phyloP scores from a whole-genome alignment of 2,888 invertebrate genomes.

The Agonopterix heracliana region DNA sequence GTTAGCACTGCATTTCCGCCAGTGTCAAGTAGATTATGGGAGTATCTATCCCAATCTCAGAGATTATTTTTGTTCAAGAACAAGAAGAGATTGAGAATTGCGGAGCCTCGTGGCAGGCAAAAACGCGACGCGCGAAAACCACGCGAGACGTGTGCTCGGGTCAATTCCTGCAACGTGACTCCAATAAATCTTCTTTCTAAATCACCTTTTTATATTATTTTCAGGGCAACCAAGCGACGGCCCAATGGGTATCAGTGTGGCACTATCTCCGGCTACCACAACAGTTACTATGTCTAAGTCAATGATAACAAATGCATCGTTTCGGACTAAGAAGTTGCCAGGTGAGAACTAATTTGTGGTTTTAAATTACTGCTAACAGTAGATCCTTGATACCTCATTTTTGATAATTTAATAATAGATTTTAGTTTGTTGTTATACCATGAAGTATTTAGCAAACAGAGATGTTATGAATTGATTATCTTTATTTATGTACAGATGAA shows the following conservation, averaged over 20 bases:
- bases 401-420: not conserved
- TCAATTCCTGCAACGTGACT: too few species aligned
- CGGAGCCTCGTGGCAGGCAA: too few species aligned
- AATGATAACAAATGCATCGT: constrained; percentile 98
- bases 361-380: not conserved
- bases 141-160: too few species aligned
- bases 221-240: constrained; percentile 86
- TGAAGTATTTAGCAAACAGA: not conserved
- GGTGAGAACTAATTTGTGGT: constrained; percentile 68
- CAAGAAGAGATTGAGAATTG: too few species aligned
- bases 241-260: constrained; percentile 88
- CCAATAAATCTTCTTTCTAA: not conserved
- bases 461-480: constrained; percentile 3
- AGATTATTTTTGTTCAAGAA: too few species aligned
- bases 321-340: constrained; percentile 97
- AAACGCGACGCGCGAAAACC: too few species aligned
- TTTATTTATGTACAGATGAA: constrained; percentile 47
- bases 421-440: constrained; percentile 1
- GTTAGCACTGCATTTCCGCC: too few species aligned
- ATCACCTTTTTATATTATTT: constrained; percentile 15
- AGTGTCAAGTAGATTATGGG: too few species aligned
- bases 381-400: not conserved
- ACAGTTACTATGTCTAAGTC: constrained; percentile 90
- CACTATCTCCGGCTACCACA: constrained; percentile 83
- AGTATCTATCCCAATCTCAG: too few species aligned